These are phyloP conservation scores for Syngnathus typhle DNA, from an alignment of 2,113 vertebrate species.

Conservation along the genomic window DNA sequence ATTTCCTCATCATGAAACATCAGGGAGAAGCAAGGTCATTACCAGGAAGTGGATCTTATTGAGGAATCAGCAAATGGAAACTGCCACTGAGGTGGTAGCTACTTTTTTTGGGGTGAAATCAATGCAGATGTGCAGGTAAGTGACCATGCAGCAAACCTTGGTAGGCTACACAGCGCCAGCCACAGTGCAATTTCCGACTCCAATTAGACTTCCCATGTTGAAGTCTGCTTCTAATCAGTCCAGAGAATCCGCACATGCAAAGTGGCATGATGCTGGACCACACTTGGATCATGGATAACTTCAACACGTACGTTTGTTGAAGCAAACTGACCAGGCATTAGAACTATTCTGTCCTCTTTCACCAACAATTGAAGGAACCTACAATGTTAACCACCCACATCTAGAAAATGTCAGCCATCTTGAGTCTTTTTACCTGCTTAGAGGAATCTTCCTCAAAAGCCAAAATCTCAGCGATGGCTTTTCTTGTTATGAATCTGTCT, in stretches of 20 bases:
- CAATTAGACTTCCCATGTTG: conserved; percentile 89
- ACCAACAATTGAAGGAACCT: background rate
- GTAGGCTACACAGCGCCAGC: conserved; percentile 67
- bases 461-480: conserved; percentile 46
- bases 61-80: conserved; percentile 45
- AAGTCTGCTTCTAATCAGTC: conserved; percentile 88
- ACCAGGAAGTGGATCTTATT: background rate
- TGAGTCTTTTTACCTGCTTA: conserved; percentile 51
- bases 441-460: conserved; percentile 36
- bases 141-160: conserved; percentile 81
- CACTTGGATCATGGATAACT: conserved; percentile 21
- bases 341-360: conserved; percentile 16
- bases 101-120: conserved; percentile 39
- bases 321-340: background rate
- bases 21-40: background rate
- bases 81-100: conserved; percentile 60
- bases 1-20: conserved; percentile 10
- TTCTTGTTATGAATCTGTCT: conserved; percentile 35
- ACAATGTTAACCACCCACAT: conserved; percentile 40
- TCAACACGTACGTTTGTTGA: conserved; percentile 19
- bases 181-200: conserved; percentile 79
- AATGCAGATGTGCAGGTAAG: conserved; percentile 87
- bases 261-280: conserved; percentile 18
- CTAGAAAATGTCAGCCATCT: conserved; percentile 27
- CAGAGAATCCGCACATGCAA: conserved; percentile 12